Base-by-base conservation (phyloP, 2,113 vertebrate species). In the Leptobrachium leishanense region DNA sequence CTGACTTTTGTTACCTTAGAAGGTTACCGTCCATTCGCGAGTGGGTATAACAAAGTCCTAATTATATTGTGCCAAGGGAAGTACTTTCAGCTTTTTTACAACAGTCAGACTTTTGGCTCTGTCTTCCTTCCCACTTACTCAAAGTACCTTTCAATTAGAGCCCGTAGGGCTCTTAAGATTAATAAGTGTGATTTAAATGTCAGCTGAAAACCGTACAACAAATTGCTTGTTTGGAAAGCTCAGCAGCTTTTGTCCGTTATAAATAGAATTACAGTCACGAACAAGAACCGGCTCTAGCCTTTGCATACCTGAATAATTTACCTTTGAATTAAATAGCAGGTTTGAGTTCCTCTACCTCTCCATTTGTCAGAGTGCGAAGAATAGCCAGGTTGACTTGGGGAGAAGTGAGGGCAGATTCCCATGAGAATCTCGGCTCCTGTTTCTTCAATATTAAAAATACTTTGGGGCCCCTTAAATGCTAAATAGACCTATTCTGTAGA, bases 191-290 rank as follows among this genome's bases (percentile, higher is more conserved):
- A 68, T 76, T 84, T 69, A 74, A 65, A 46, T 68, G 82, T 68
- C 65, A 68, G 43, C 2, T 79, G 71, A 72, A 82, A 84, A 75
- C 62, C 54, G 75, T 63, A n/a, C 81, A 73, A 54, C 79, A 78
- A 77, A 82, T 62, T 67, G 44, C 59, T 0, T 0, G 40, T 40
- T 6, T 68, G 67, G 76, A 44, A 15, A 63, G 72, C 83, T 75
- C 63, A 72, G 15, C 5, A 43, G 74, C 83, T 82, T 87, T 86
- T 89, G 87, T 86, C 77, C 68, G 68, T 82, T 82, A n/a, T 83
- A 87, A 88, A 84, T 82, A 84, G 1, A 76, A 84, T 79, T 74
- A 31, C 72, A 72, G 81, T 64, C 3, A 39, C 13, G 43, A 62
- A 70, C 42, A 44, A 43, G 31, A 72, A 44, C 44, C 12, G 43